phyloP scores from a whole-genome alignment of 2,113 vertebrate genomes.

The Sinocyclocheilus anophthalmus region DNA sequence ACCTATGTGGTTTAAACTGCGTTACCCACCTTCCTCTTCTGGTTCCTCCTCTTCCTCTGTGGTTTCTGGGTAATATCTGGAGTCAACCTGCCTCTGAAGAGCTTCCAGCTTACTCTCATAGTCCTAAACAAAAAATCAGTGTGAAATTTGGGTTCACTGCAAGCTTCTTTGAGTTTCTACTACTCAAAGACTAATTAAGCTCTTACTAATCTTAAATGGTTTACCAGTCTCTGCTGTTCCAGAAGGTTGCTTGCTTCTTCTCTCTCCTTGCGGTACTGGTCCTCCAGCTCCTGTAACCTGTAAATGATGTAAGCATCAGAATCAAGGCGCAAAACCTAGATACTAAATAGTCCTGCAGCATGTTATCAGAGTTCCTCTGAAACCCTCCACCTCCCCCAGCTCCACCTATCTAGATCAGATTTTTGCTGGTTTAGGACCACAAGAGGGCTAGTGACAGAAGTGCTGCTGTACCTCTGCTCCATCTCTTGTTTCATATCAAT shows the following conservation, averaged over 20 bases:
- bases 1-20: background rate
- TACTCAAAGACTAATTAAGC: background rate
- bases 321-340: background rate
- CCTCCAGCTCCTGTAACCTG: conserved; percentile 96
- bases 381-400: background rate
- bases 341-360: background rate
- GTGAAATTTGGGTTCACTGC: background rate
- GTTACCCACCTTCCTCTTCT: conserved; percentile 89
- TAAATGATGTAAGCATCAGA: conserved; percentile 11
- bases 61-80: conserved; percentile 86
- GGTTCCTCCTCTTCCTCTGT: conserved; percentile 95
- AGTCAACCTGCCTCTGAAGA: conserved; percentile 93
- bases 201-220: conserved; percentile 47
- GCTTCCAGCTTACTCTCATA: conserved; percentile 98
- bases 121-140: conserved; percentile 76
- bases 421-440: background rate
- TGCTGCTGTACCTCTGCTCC: conserved; percentile 86
- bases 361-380: background rate
- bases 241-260: conserved; percentile 96
- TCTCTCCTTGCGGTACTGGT: conserved; percentile 92
- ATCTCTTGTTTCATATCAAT: conserved; percentile 99
- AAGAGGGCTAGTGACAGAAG: background rate
- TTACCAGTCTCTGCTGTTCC: conserved; percentile 95
- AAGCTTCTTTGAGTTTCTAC: background rate
- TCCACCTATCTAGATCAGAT: background rate